Percentiles rank a stretch among this genome's conserved stretches.
Evolutionary conservation across 2,113 vertebrate genomes (phyloP).

Genomic region (Oxyura jamaicensis): DNA sequence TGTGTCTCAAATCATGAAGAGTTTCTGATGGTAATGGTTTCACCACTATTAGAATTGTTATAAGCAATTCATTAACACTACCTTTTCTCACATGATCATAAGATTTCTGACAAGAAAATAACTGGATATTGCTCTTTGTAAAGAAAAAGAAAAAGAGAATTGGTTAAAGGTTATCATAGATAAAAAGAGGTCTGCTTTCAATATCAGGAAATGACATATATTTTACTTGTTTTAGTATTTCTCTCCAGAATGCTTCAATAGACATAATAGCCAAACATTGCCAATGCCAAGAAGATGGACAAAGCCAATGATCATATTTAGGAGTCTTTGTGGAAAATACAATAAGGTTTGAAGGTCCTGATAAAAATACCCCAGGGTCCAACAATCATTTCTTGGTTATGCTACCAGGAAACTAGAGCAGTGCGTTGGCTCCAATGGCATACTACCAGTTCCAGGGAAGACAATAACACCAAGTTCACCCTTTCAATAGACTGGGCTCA

Average conservation of each 20-base stretch:
- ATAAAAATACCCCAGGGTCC: not conserved
- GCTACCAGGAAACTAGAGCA: not conserved
- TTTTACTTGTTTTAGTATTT: not conserved
- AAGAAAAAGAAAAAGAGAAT: not conserved
- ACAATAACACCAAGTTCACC: not conserved
- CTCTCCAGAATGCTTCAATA: not conserved
- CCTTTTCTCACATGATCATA: not conserved
- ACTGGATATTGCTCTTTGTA: not conserved
- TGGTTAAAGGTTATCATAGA: not conserved
- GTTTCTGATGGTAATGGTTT: not conserved
- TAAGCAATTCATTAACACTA: not conserved
- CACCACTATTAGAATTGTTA: not conserved
- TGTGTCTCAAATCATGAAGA: not conserved
- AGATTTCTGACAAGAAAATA: conserved; percentile 13
- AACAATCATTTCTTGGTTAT: not conserved
- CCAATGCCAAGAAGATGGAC: not conserved
- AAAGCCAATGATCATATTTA: not conserved
- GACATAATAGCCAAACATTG: not conserved
- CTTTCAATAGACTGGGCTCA: not conserved
- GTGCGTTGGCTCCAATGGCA: not conserved
- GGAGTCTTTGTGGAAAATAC: not conserved
- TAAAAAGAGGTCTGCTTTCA: not conserved
- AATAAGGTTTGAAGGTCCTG: not conserved
- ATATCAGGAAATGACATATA: not conserved
- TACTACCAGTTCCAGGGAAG: not conserved